Percentiles rank a stretch among this genome's conserved stretches.
Evolutionary conservation across 2,888 invertebrate genomes (phyloP).

Genomic region (Synergus itoensis): DNA sequence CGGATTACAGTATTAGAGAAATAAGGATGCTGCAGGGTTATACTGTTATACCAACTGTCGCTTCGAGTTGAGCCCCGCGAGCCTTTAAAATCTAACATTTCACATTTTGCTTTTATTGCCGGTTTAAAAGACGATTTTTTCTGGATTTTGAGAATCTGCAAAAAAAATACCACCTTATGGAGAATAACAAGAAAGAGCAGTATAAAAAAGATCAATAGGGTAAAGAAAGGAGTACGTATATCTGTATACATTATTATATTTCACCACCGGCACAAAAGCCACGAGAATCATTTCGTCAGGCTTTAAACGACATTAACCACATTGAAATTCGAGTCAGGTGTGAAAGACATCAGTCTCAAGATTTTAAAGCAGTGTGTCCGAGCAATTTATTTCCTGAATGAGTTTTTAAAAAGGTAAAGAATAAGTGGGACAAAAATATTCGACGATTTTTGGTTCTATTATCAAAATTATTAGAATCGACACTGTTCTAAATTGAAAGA

Average conservation of each 20-base stretch:
- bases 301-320: constrained; percentile 51
- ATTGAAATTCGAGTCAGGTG: constrained; percentile 72
- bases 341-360: constrained; percentile 66
- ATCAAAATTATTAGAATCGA: not conserved
- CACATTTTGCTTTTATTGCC: constrained; percentile 76
- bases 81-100: constrained; percentile 71
- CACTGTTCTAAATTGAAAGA: not conserved
- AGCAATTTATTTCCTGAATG: constrained; percentile 68
- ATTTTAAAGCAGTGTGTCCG: constrained; percentile 58
- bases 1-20: constrained; percentile 73
- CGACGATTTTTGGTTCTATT: not conserved
- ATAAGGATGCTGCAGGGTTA: constrained; percentile 68
- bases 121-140: constrained; percentile 76
- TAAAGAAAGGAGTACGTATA: constrained; percentile 46
- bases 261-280: constrained; percentile 53
- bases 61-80: constrained; percentile 55
- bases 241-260: constrained; percentile 34
- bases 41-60: constrained; percentile 76
- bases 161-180: constrained; percentile 45
- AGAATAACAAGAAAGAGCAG: constrained; percentile 62
- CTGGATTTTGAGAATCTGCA: constrained; percentile 56
- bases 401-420: constrained; percentile 56
- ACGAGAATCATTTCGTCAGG: constrained; percentile 71
- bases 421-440: not conserved
- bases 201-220: constrained; percentile 43